A percentile compares a stretch with the other conserved stretches of the same genome.
Conservation (phyloP, 2,797 vertebrate species). For the Spinibarbus caldwelli region DNA sequence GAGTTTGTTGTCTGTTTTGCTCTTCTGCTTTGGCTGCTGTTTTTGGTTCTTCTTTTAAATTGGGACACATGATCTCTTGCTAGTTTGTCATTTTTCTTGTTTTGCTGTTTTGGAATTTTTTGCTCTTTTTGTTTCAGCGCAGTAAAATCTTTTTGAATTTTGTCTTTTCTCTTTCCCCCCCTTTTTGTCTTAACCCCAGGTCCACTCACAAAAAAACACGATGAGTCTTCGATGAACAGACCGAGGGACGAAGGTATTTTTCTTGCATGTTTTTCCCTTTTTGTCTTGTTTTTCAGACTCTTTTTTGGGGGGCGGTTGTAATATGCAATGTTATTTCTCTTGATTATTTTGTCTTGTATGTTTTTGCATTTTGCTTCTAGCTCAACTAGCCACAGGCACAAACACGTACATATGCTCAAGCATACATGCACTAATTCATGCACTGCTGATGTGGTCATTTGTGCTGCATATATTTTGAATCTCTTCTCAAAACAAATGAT, state of each 20-base stretch:
- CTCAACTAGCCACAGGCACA: constrained; percentile 12
- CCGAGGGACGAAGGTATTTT: constrained; percentile 94
- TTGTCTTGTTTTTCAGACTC: constrained; percentile 67
- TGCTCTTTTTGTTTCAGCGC: constrained; percentile 64
- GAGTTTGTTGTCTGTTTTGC: constrained; percentile 59
- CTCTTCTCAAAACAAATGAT: constrained; percentile 21
- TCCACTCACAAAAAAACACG: constrained; percentile 94
- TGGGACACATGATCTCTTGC: constrained; percentile 49
- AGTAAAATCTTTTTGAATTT: constrained; percentile 72
- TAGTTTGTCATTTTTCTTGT: constrained; percentile 62
- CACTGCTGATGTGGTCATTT: constrained; percentile 25
- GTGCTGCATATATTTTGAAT: constrained; percentile 34
- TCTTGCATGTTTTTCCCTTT: constrained; percentile 72
- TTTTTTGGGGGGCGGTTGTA: constrained; percentile 49
- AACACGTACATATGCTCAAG: background rate
- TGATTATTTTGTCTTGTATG: constrained; percentile 40
- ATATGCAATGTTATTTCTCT: constrained; percentile 38
- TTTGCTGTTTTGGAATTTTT: constrained; percentile 63
- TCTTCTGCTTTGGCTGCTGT: constrained; percentile 60
- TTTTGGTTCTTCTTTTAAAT: constrained; percentile 57
- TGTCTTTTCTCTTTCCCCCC: constrained; percentile 78
- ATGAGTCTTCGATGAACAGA: constrained; percentile 90
- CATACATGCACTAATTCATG: constrained; percentile 7
- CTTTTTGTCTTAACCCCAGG: constrained; percentile 83
- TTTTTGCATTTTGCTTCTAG: constrained; percentile 42